These are phyloP conservation scores for Invenusta paracnida DNA, from an alignment of 2,888 invertebrate genomes.

Conservation along the genomic window DNA sequence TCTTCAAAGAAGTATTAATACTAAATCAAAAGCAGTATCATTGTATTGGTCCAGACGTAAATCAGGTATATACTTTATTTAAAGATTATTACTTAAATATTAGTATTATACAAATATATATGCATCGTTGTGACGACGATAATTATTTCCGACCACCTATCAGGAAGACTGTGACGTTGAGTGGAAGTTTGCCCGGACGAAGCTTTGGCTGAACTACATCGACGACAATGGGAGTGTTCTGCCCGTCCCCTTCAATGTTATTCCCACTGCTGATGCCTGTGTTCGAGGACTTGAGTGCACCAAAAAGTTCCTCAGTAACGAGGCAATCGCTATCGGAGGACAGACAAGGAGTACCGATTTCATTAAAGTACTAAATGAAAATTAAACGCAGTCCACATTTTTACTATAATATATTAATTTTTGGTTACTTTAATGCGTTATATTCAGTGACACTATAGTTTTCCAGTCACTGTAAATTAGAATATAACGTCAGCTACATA, in stretches of 20 bases:
- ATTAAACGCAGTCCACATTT: too few species aligned
- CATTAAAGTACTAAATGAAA: conserved; percentile 59
- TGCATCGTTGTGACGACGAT: too few species aligned
- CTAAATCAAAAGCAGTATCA: too few species aligned
- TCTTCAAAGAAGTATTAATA: too few species aligned
- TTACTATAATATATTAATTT: too few species aligned
- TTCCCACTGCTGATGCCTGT: conserved; percentile 61
- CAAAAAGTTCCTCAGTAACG: conserved; percentile 49
- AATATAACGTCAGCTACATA: too few species aligned
- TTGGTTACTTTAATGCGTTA: neutral
- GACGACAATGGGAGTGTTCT: conserved; percentile 68
- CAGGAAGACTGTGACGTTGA: conserved; percentile 66
- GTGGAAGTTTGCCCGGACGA: conserved; percentile 74
- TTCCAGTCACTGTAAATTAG: neutral
- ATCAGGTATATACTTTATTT: too few species aligned
- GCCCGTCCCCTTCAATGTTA: conserved; percentile 69
- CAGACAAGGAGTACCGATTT: conserved; percentile 54
- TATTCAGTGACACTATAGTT: too few species aligned
- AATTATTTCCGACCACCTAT: too few species aligned
- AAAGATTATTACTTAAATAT: too few species aligned
- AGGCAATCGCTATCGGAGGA: conserved; percentile 50
- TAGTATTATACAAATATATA: too few species aligned
- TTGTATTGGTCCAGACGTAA: too few species aligned
- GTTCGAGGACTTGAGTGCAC: conserved; percentile 51
- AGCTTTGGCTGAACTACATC: conserved; percentile 72